Evolutionary conservation across 92 coral and sea anemone species (phyloP).

Genomic region (Ricordea florida): DNA sequence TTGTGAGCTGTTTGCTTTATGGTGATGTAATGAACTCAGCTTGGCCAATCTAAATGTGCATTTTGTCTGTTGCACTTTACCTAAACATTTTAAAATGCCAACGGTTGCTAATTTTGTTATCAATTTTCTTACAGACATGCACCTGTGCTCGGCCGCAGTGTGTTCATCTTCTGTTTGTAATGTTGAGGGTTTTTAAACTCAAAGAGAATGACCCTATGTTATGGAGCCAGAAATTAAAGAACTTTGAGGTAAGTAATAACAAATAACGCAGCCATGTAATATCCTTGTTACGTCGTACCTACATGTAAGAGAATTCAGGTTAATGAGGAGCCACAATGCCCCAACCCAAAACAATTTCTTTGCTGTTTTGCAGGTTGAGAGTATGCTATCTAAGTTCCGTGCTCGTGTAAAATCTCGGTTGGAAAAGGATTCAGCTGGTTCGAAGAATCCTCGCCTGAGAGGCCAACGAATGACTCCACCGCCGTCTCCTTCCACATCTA

Average conservation of each 20-base stretch:
- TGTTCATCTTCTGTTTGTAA: conserved; percentile 94
- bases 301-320: too few species aligned
- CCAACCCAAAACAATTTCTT: too few species aligned
- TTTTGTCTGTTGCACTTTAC: too few species aligned
- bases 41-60: too few species aligned
- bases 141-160: conserved; percentile 89
- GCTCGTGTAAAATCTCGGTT: conserved; percentile 86
- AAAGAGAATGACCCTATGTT: conserved; percentile 92
- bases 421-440: conserved; percentile 44
- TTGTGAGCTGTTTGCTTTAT: too few species aligned
- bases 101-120: too few species aligned
- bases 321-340: too few species aligned
- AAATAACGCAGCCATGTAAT: neutral
- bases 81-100: too few species aligned
- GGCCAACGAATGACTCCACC: conserved; percentile 64
- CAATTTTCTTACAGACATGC: conserved; percentile 71
- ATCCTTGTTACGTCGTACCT: too few species aligned
- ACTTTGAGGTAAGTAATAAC: conserved; percentile 83
- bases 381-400: conserved; percentile 80
- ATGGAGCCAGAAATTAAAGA: conserved; percentile 81
- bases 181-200: conserved; percentile 92
- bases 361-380: conserved; percentile 74
- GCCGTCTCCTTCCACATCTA: conserved; percentile 60
- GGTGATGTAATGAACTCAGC: too few species aligned
- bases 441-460: conserved; percentile 45